A percentile compares a stretch with the other conserved stretches of the same genome.
These are phyloP conservation scores for Cryptus viduatorius DNA, from an alignment of 2,888 invertebrate species.

Conservation along the genomic window DNA sequence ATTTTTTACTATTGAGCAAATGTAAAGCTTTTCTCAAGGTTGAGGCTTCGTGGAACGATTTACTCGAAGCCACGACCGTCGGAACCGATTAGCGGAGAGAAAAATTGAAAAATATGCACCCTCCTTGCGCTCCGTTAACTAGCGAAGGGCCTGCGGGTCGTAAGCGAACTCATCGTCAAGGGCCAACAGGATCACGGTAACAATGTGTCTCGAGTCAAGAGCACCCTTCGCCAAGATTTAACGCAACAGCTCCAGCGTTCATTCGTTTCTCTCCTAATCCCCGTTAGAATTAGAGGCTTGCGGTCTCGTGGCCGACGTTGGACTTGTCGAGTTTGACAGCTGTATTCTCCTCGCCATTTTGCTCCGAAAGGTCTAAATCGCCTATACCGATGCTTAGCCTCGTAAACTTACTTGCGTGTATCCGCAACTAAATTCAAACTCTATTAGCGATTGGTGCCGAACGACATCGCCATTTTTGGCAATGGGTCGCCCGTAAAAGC, in stretches of 20 bases:
- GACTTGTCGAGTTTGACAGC: slow-evolving; percentile 62
- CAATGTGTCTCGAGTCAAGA: slow-evolving; percentile 81
- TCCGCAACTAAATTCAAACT: slow-evolving; percentile 1
- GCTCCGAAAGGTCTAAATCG: slow-evolving; percentile 1
- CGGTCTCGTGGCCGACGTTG: slow-evolving; percentile 46
- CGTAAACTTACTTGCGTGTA: not conserved
- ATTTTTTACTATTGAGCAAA: not conserved
- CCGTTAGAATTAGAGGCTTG: slow-evolving; percentile 57
- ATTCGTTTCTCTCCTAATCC: slow-evolving; percentile 49
- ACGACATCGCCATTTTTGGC: slow-evolving; percentile 30
- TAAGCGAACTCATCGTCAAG: slow-evolving; percentile 22
- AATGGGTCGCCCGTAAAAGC: not conserved
- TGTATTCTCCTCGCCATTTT: slow-evolving; percentile 45
- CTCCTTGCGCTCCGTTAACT: slow-evolving; percentile 61
- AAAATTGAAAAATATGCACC: slow-evolving; percentile 63
- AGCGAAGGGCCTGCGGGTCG: slow-evolving; percentile 44
- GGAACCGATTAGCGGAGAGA: slow-evolving; percentile 79
- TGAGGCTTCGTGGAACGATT: slow-evolving; percentile 71
- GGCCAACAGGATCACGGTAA: slow-evolving; percentile 74
- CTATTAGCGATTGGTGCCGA: slow-evolving; percentile 14
- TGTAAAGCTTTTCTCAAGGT: not conserved
- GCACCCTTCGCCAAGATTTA: slow-evolving; percentile 73
- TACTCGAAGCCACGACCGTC: slow-evolving; percentile 74
- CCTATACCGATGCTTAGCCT: not conserved
- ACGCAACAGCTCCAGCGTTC: slow-evolving; percentile 58